Evolutionary conservation across 2,888 invertebrate species (phyloP), one percentile per base, ranked within the genome.

Genomic region (Listrodromus nycthemerus): DNA sequence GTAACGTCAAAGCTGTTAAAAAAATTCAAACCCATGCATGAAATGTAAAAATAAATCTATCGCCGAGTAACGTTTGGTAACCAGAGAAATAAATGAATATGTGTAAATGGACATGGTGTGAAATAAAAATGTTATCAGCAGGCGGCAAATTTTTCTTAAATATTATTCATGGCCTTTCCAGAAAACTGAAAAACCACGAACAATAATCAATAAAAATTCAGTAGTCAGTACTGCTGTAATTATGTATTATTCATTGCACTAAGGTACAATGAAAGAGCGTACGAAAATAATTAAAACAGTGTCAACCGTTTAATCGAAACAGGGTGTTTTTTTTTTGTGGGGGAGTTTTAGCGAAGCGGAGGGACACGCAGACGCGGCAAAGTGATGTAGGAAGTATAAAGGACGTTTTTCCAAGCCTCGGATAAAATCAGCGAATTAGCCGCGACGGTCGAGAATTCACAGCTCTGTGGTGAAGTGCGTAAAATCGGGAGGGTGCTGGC

Each of bases 401-500:
- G 65, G n/a, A 67, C 67, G 21, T 37, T 70, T 21, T 55, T 33
- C 52, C 45, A 33, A 52, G 61, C n/a, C 52, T n/a, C 30, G 77
- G 48, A 77, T 69, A 74, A 77, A 80, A 82, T 77, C 75, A 81
- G 63, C 75, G 86, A 88, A 87, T 87, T 87, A 86, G 84, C 77
- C 82, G 76, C 67, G 73, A 85, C 78, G 70, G 75, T 78, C 50
- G 65, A 65, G 70, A 84, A 81, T 78, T 81, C 74, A 65, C 30
- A 89, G 86, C 86, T 87, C 86, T 87, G 88, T 87, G 87, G 86
- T 83, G 86, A 86, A 80, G 73, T 50, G 75, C 78, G 88, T 84
- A 89, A 87, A 89, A 89, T 88, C 81, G 83, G 74, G 75, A 86
- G 87, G 92, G 92, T 92, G 84, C 81, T 79, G 91, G 89, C 88